Percentiles rank a stretch among this genome's conserved stretches.
Evolutionary conservation across 2,888 invertebrate genomes (phyloP).

Genomic region (Phalera bucephala): DNA sequence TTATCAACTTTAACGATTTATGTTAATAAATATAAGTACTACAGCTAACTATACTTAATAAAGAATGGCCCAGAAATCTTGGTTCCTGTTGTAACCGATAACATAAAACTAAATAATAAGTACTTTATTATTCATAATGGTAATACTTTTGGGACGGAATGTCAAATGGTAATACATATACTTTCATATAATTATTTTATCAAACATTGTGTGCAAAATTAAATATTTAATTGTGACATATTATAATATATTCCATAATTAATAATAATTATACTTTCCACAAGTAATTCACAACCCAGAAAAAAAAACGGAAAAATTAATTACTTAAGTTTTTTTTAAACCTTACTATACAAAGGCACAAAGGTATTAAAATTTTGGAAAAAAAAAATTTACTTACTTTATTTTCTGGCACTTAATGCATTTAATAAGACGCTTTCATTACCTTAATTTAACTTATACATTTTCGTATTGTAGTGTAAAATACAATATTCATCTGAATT

Average conservation of each 20-base stretch:
- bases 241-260: conserved; percentile 6
- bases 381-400: conserved; percentile 11
- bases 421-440: conserved; percentile 26
- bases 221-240: conserved; percentile 42
- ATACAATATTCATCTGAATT: conserved; percentile 19
- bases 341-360: conserved; percentile 25
- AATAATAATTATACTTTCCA: too few relatives aligned
- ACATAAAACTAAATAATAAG: conserved; percentile 20
- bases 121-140: conserved; percentile 44
- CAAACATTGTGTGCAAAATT: too few relatives aligned
- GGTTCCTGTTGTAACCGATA: conserved; percentile 31
- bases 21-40: conserved; percentile 37
- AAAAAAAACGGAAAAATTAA: conserved; percentile 15
- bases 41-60: conserved; percentile 25
- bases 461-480: conserved; percentile 7
- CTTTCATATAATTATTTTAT: conserved; percentile 28
- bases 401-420: conserved; percentile 33
- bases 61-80: conserved; percentile 46
- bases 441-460: conserved; percentile 10
- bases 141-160: conserved; percentile 76
- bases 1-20: conserved; percentile 28
- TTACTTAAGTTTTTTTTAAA: too few relatives aligned
- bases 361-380: conserved; percentile 21
- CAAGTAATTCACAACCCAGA: conserved; percentile 63
- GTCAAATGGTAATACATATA: conserved; percentile 42